Evolutionary conservation across 2,113 vertebrate genomes (phyloP).

Genomic region (Eretmochelys imbricata): DNA sequence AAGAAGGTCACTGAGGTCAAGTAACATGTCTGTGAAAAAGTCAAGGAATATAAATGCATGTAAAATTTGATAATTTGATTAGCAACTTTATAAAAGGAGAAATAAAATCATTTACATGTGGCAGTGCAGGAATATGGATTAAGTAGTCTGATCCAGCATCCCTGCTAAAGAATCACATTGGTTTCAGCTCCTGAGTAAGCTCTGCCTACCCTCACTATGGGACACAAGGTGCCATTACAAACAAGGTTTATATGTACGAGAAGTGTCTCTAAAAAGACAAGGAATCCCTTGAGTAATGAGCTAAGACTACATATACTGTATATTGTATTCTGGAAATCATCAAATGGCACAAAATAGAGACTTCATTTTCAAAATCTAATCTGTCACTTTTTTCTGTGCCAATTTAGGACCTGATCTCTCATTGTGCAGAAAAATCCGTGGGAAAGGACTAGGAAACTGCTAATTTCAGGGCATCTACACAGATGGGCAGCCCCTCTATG

Average conservation of each 20-base stretch:
- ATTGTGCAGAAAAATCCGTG: background rate
- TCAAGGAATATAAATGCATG: conserved; percentile 73
- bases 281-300: background rate
- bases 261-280: background rate
- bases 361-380: background rate
- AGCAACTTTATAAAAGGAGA: background rate
- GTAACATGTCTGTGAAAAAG: conserved; percentile 91
- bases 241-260: background rate
- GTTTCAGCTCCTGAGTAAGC: background rate
- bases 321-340: background rate
- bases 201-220: background rate
- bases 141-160: background rate
- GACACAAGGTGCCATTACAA: background rate
- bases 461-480: background rate
- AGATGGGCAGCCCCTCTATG: background rate
- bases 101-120: background rate
- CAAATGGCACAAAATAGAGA: background rate
- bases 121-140: background rate
- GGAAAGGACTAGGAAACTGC: background rate
- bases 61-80: conserved; percentile 6
- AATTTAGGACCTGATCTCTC: background rate
- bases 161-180: background rate
- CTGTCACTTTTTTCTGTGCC: background rate
- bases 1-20: conserved; percentile 96
- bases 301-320: background rate